A percentile compares a stretch with the other conserved stretches of the same genome.
Conservation (phyloP, 2,113 vertebrate genomes). For the Colaptes auratus region DNA sequence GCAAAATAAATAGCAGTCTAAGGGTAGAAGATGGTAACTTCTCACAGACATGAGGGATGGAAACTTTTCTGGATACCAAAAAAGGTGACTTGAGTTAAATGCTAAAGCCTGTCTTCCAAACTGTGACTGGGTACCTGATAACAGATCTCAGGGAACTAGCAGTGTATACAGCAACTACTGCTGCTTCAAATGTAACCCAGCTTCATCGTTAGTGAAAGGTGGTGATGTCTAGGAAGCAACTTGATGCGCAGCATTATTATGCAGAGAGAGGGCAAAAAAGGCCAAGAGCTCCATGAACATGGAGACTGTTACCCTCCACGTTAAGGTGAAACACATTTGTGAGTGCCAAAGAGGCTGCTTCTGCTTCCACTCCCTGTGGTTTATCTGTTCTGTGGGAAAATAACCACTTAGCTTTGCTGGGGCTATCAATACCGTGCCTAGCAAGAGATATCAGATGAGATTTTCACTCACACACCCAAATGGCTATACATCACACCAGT, state of each 20-base stretch:
- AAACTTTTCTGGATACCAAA: background rate
- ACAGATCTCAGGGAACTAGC: background rate
- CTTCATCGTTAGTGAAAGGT: background rate
- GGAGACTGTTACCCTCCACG: background rate
- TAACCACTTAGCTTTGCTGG: background rate
- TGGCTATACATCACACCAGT: background rate
- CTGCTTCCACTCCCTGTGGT: background rate
- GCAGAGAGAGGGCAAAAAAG: background rate
- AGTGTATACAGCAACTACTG: background rate
- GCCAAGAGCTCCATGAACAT: background rate
- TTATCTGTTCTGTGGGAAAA: background rate
- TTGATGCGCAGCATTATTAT: background rate
- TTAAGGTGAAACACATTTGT: background rate
- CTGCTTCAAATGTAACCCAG: background rate
- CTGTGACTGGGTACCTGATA: fast-evolving
- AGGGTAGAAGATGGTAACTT: background rate
- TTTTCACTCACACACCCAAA: background rate
- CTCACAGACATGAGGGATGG: background rate
- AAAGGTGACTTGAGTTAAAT: background rate
- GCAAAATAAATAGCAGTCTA: slow-evolving; percentile 4
- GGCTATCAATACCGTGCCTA: background rate
- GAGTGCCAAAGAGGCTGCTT: background rate
- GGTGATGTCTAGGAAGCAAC: background rate
- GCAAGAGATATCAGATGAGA: background rate
- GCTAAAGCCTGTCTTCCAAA: background rate